Evolutionary conservation across 2,113 vertebrate species (phyloP), one percentile per base, ranked within the genome.

Genomic region (Trinectes maculatus): DNA sequence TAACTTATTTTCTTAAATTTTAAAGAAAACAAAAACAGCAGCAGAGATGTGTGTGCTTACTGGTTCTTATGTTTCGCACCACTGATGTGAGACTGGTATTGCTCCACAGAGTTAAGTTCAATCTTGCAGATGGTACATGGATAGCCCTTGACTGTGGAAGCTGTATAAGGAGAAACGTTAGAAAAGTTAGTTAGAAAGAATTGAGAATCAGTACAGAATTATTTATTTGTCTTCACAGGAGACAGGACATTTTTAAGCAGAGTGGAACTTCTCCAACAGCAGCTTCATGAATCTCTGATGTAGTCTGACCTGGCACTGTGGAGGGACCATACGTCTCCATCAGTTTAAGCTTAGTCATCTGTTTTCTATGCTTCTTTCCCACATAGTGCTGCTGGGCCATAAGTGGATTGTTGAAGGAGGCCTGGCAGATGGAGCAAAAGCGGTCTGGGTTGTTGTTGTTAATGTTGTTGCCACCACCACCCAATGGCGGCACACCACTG

Each of bases 11-110:
- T n/a, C n/a, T n/a, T n/a, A n/a, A n/a, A n/a, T n/a, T n/a, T n/a
- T n/a, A 19, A 7, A 37, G 16, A 9, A 16, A 26, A 1, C n/a
- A n/a, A n/a, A n/a, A n/a, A n/a, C n/a, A n/a, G n/a, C n/a, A n/a
- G n/a, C n/a, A n/a, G n/a, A 4, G 3, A 12, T n/a, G 15, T 5
- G 2, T 18, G 28, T 21, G 61, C 79, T 92, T 91, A 99, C 98
- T 98, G 95, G 86, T 96, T 97, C 94, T 96, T 98, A 86, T 99
- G 98, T 92, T 98, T 98, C 91, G 96, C 94, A 52, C 98, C 98
- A 21, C 95, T 98, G 93, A 99, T 92, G 63, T 99, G 98, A 83
- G 96, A 96, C 83, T 98, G 95, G 91, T 98, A 98, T 89, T 99
- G 98, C 62, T 96, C 96, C 93, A 98, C 96, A 26, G 98, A 99